Evolutionary conservation across 2,113 vertebrate genomes (phyloP).

Genomic region (Taxidea taxus): DNA sequence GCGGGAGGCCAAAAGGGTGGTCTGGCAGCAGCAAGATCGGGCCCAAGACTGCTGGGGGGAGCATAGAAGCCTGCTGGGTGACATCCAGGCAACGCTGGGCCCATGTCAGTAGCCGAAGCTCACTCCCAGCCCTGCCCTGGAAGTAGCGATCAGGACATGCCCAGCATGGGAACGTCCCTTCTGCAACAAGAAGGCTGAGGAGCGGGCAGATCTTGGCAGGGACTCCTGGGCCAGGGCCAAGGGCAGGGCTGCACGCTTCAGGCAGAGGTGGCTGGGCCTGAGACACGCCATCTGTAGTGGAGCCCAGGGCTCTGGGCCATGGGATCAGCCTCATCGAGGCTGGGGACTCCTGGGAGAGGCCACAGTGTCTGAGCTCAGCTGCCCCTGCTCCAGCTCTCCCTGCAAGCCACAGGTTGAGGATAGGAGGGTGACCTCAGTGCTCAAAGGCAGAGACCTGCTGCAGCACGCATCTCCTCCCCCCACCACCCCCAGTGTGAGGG

Average conservation of each 20-base stretch:
- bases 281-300: not conserved
- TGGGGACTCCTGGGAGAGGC: not conserved
- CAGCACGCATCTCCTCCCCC: not conserved
- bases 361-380: rapidly evolving
- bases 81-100: not conserved
- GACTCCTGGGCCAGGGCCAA: not conserved
- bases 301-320: not conserved
- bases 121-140: not conserved
- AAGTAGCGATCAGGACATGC: not conserved
- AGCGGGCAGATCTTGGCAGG: not conserved
- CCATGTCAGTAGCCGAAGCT: not conserved
- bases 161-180: not conserved
- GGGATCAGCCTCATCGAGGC: rapidly evolving
- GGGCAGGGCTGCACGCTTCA: not conserved
- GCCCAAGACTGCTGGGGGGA: not conserved
- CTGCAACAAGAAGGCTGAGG: too few species aligned
- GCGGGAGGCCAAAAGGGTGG: not conserved
- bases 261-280: not conserved
- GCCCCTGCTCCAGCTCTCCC: rapidly evolving
- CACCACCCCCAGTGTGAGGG: not conserved
- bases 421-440: not conserved
- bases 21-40: not conserved
- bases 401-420: too few species aligned
- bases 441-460: too few species aligned
- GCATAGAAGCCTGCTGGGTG: rapidly evolving